Percentiles rank a stretch among this genome's conserved stretches.
phyloP scores from a whole-genome alignment of 2,888 invertebrate species.

The Actias luna region DNA sequence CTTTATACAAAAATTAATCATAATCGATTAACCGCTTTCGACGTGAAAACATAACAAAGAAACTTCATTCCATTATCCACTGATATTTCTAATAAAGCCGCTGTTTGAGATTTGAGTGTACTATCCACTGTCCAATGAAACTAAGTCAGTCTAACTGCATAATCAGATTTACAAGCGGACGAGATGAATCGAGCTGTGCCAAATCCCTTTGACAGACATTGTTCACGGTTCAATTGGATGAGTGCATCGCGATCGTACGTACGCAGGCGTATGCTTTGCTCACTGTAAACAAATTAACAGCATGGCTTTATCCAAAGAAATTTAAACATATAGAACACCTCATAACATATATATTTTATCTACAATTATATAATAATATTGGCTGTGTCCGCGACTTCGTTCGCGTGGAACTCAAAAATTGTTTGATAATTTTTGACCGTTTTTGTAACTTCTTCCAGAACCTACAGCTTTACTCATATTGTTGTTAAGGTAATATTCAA shows the following conservation, averaged over 20 bases:
- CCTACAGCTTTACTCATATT: too few relatives aligned
- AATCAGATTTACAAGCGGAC: slow-evolving; percentile 11
- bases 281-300: slow-evolving; percentile 5
- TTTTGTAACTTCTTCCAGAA: too few relatives aligned
- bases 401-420: too few relatives aligned
- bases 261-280: background rate
- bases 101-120: background rate
- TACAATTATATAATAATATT: too few relatives aligned
- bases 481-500: too few relatives aligned
- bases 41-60: too few relatives aligned
- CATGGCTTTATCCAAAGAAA: background rate
- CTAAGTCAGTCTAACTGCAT: slow-evolving; percentile 9
- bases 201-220: slow-evolving; percentile 9
- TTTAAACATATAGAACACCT: background rate
- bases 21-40: too few relatives aligned
- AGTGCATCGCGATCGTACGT: background rate
- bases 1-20: too few relatives aligned
- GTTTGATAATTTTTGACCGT: too few relatives aligned
- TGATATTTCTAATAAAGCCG: background rate
- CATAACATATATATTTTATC: slow-evolving; percentile 2
- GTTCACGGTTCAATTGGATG: slow-evolving; percentile 4
- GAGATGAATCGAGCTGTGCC: background rate
- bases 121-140: background rate
- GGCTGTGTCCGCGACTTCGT: too few relatives aligned
- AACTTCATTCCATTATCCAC: too few relatives aligned